Percentiles rank a stretch among this genome's conserved stretches.
phyloP scores from a whole-genome alignment of 1,140 invertebrate genomes.

The Euura lappo region DNA sequence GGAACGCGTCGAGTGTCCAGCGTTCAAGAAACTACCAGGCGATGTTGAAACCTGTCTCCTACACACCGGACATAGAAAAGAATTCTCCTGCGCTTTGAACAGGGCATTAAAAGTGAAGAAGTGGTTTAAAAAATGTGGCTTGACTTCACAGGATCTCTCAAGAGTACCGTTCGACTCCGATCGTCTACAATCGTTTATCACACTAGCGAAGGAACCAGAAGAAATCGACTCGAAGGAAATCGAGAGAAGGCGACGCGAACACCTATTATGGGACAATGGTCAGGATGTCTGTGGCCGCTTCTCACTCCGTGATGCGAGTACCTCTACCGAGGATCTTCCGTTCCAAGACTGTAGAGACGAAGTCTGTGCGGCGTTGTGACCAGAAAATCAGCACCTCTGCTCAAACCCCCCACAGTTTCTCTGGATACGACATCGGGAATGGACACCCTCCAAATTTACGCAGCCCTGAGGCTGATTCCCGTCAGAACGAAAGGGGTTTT shows the following conservation, averaged over 20 bases:
- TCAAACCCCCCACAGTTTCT: neutral
- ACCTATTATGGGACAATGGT: too few species aligned
- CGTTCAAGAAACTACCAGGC: neutral
- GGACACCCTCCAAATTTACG: neutral
- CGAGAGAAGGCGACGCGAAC: too few species aligned
- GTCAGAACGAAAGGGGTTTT: neutral
- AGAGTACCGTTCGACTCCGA: too few species aligned
- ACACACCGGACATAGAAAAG: neutral
- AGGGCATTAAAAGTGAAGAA: neutral
- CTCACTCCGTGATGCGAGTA: neutral
- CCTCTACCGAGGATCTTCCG: neutral
- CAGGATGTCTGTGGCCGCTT: too few species aligned
- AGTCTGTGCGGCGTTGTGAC: neutral
- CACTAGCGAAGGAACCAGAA: too few species aligned
- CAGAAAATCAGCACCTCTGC: neutral
- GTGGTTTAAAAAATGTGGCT: neutral
- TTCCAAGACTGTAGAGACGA: neutral
- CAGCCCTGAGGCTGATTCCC: neutral
- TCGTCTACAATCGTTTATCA: too few species aligned
- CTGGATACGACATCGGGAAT: neutral
- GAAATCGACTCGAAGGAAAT: too few species aligned
- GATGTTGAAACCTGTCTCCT: neutral
- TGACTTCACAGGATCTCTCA: too few species aligned
- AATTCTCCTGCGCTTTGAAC: neutral
- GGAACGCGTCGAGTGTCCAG: neutral